These are phyloP conservation scores for Haemorhous mexicanus DNA, from an alignment of 2,113 vertebrate genomes.

Conservation along the genomic window DNA sequence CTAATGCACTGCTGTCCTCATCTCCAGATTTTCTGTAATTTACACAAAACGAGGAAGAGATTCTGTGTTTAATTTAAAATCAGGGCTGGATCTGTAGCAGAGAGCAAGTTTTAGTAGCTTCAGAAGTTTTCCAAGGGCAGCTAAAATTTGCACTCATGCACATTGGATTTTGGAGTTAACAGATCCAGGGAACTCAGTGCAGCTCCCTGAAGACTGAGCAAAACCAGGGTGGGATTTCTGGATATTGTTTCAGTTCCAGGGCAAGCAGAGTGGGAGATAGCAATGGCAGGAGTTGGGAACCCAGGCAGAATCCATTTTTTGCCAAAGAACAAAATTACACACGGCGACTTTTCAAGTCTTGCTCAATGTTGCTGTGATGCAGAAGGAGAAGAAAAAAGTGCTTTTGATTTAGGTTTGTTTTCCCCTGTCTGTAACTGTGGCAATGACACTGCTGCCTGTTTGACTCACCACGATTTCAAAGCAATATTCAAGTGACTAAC, in stretches of 20 bases:
- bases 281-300: neutral
- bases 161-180: fast-evolving
- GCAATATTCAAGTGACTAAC: slow-evolving; percentile 15
- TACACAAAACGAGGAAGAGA: neutral
- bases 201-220: neutral
- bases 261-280: neutral
- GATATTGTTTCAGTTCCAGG: neutral
- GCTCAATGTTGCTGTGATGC: neutral
- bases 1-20: neutral
- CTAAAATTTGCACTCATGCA: fast-evolving
- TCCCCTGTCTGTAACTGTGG: slow-evolving; percentile 31
- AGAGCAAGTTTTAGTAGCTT: neutral
- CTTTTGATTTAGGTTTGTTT: slow-evolving; percentile 37
- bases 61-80: neutral
- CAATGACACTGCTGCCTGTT: neutral
- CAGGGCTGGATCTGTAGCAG: neutral
- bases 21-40: neutral
- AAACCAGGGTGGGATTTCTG: neutral
- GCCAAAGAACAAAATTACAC: neutral
- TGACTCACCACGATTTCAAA: slow-evolving; percentile 44
- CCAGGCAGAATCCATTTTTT: neutral
- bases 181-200: neutral
- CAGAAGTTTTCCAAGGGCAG: neutral
- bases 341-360: neutral
- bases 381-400: neutral